These are phyloP conservation scores for Drosophila asahinai DNA, from an alignment of 1,140 invertebrate species.

Conservation along the genomic window DNA sequence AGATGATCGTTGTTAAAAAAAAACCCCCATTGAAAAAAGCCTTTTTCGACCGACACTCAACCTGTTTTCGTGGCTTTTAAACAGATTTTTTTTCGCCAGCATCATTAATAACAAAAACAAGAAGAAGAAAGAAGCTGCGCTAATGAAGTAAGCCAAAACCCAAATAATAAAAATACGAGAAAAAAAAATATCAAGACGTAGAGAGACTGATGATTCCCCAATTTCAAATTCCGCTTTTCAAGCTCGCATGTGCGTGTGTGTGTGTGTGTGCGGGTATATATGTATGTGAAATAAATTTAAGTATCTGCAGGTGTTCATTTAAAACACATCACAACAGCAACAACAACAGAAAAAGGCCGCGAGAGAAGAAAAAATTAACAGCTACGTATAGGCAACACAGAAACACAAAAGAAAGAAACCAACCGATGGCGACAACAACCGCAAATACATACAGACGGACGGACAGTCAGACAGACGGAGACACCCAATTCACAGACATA, in stretches of 20 bases:
- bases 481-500: slow-evolving; percentile 18
- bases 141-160: slow-evolving; percentile 72
- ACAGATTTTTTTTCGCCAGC: slow-evolving; percentile 53
- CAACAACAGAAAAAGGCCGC: slow-evolving; percentile 69
- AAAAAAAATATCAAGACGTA: slow-evolving; percentile 29
- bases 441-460: slow-evolving; percentile 36
- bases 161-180: slow-evolving; percentile 24
- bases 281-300: slow-evolving; percentile 81
- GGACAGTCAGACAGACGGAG: slow-evolving; percentile 12
- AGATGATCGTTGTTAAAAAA: slow-evolving; percentile 11
- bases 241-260: slow-evolving; percentile 50
- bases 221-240: slow-evolving; percentile 77
- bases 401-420: slow-evolving; percentile 69
- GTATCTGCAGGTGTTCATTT: slow-evolving; percentile 85
- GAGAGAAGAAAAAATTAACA: slow-evolving; percentile 65
- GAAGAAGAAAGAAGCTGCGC: slow-evolving; percentile 52
- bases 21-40: slow-evolving; percentile 21
- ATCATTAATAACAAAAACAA: slow-evolving; percentile 68
- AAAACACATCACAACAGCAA: slow-evolving; percentile 78
- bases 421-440: slow-evolving; percentile 67
- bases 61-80: slow-evolving; percentile 46
- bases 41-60: slow-evolving; percentile 29
- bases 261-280: slow-evolving; percentile 2
- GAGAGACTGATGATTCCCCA: slow-evolving; percentile 75
- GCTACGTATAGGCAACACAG: slow-evolving; percentile 67